Base-by-base conservation (phyloP, 2,888 invertebrate species). In the Holacanthella duospinosa region DNA sequence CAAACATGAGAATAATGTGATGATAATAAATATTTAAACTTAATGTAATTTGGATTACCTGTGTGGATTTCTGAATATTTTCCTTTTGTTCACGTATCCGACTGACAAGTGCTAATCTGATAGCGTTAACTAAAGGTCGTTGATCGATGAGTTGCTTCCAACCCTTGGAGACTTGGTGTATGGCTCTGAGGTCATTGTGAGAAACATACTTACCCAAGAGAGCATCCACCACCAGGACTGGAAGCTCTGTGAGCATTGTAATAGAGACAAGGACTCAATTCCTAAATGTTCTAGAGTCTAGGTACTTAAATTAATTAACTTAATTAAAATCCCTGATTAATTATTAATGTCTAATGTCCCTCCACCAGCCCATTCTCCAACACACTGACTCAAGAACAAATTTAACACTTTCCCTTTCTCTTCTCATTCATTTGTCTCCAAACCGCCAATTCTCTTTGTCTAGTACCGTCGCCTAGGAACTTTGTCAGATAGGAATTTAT, bases 151-250 rank as follows among this genome's bases (percentile, higher is more conserved):
- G 61, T 59, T 25, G 36, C 44, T 65, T 65, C 71, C 74, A 74
- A 43, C 63, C 29, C 43, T 63, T 64, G 6, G 65, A 71, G 57
- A 72, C 74, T 63, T 71, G 66, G 60, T 71, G 68, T 62, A 70
- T 59, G 26, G 64, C 58, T 21, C 68, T 58, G 3, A 74, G 55
- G 64, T 73, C 72, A 26, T 71, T 64, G 44, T 64, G 64, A 9
- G 63, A 28, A 21, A 74, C 57, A 27, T 62, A 68, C 25, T 27
- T 43, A 2, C 36, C 26, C 21, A 71, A 60, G n/a, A 71, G 53
- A 43, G 62, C 68, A 55, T 71, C 69, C 21, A 69, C 53, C 9
- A 66, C 62, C 1, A 71, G 60, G n/a, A 58, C 66, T 9, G 69
- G 70, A 16, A 71, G 63, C 1, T 57, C 28, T n/a, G 59, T 43